Percentiles rank a stretch among this genome's conserved stretches.
These are phyloP conservation scores for Ascaphus truei DNA, from an alignment of 2,113 vertebrate species.

Conservation along the genomic window DNA sequence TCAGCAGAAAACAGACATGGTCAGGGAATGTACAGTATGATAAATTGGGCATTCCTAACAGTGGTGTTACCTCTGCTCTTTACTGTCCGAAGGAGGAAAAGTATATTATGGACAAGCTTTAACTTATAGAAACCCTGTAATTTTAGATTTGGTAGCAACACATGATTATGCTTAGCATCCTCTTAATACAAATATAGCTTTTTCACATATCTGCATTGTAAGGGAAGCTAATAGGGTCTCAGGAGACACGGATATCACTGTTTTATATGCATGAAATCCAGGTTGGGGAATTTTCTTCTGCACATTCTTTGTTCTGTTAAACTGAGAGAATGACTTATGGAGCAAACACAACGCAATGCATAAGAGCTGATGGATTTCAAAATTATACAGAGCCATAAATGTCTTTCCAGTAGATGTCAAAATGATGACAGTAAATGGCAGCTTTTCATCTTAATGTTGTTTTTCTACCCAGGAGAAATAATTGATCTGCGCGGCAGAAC, in stretches of 20 bases:
- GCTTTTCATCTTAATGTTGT: constrained; percentile 33
- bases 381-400: constrained; percentile 34
- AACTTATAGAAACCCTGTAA: neutral
- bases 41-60: neutral
- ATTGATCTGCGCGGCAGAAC: constrained; percentile 37
- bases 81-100: no score
- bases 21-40: neutral
- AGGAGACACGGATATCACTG: constrained; percentile 4
- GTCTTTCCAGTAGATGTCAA: constrained; percentile 23
- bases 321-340: constrained; percentile 14
- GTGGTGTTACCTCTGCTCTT: no score
- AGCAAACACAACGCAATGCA: constrained; percentile 8
- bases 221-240: constrained; percentile 37
- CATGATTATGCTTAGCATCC: neutral
- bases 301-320: constrained; percentile 26
- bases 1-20: neutral
- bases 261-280: constrained; percentile 28
- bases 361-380: constrained; percentile 17
- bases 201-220: constrained; percentile 13
- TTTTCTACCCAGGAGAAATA: constrained; percentile 42
- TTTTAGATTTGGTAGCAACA: neutral
- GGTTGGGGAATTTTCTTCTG: constrained; percentile 13
- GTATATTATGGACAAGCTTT: neutral
- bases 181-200: neutral
- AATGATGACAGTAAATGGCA: constrained; percentile 33